phyloP scores from a whole-genome alignment of 2,113 vertebrate genomes.

The Pampusana beccarii region DNA sequence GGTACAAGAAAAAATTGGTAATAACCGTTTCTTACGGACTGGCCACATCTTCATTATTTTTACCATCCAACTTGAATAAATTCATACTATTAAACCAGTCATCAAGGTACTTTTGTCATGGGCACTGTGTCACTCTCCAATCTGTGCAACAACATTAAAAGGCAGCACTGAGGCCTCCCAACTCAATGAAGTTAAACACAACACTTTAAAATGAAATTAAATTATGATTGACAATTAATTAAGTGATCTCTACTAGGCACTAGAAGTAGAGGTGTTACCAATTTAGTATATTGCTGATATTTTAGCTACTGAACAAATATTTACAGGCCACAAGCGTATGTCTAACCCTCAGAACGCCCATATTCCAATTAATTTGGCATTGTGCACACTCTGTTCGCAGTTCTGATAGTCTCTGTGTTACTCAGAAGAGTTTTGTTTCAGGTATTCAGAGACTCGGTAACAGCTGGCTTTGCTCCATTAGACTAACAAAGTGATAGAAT shows the following conservation, averaged over 20 bases:
- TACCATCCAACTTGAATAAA: neutral
- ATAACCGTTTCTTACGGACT: neutral
- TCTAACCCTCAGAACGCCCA: conserved; percentile 36
- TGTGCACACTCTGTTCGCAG: conserved; percentile 8
- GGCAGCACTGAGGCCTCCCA: neutral
- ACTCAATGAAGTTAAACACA: neutral
- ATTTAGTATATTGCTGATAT: conserved; percentile 35
- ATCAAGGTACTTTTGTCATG: neutral
- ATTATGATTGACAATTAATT: conserved; percentile 59
- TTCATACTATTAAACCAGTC: neutral
- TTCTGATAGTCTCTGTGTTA: conserved; percentile 38
- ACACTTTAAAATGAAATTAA: conserved; percentile 8
- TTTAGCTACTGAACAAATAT: conserved; percentile 53
- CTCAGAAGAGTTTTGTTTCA: conserved; percentile 46
- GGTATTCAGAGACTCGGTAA: conserved; percentile 44
- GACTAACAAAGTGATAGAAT: conserved; percentile 57
- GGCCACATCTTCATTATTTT: neutral
- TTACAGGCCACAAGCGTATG: conserved; percentile 38
- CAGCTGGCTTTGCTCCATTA: conserved; percentile 64
- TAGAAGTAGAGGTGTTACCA: conserved; percentile 41
- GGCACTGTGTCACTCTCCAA: neutral
- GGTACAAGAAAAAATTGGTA: neutral
- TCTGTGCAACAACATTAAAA: neutral
- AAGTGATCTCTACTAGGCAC: neutral
- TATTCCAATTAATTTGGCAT: conserved; percentile 66